Evolutionary conservation across 2,888 invertebrate genomes (phyloP).

Genomic region (Flexamia atlantica): DNA sequence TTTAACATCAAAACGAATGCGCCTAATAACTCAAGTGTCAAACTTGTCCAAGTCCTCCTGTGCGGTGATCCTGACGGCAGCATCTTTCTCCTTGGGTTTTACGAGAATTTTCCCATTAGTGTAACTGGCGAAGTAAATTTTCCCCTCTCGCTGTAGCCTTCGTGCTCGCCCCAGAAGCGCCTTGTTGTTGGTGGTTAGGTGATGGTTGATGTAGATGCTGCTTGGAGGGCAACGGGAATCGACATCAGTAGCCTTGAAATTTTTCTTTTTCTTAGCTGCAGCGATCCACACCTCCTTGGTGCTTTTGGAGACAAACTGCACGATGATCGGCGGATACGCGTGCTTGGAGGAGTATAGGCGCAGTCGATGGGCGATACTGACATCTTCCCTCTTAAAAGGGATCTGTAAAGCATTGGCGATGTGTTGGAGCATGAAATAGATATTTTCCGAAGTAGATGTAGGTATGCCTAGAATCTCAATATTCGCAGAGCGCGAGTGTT

Average conservation of each 20-base stretch:
- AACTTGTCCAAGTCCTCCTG: neutral
- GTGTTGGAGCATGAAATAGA: too few species aligned
- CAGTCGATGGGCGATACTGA: slow-evolving; percentile 22
- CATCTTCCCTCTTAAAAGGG: neutral
- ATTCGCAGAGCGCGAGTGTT: too few species aligned
- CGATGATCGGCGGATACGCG: slow-evolving; percentile 8
- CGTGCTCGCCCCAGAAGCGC: slow-evolving; percentile 4
- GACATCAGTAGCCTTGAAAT: neutral
- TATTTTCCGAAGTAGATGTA: too few species aligned
- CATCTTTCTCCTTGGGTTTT: neutral
- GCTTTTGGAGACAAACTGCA: neutral
- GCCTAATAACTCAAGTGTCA: too few species aligned
- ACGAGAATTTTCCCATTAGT: neutral
- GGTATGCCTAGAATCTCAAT: too few species aligned
- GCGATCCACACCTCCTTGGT: neutral
- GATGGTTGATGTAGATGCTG: neutral
- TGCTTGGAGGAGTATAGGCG: neutral
- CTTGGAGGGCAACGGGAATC: neutral
- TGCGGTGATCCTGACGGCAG: neutral
- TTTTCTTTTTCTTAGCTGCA: neutral
- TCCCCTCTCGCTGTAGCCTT: neutral
- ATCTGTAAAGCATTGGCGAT: neutral
- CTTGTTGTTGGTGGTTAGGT: neutral
- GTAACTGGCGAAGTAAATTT: neutral
- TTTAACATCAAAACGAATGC: too few species aligned